Evolutionary conservation across 1,140 invertebrate species (phyloP).

Genomic region (Pygmarrhopalites habei): DNA sequence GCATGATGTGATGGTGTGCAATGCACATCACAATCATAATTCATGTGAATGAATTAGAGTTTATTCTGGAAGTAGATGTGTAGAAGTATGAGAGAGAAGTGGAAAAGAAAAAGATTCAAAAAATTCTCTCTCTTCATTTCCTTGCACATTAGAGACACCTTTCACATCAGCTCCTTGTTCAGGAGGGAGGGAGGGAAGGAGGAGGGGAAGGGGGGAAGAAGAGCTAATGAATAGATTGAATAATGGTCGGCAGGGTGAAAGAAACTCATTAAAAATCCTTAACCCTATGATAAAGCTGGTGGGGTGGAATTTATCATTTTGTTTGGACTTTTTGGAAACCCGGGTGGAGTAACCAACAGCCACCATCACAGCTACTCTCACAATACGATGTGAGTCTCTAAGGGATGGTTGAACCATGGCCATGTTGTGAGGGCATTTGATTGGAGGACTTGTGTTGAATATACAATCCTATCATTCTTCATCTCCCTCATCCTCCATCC

Average conservation of each 20-base stretch:
- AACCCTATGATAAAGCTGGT: slow-evolving; percentile 17
- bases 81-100: background rate
- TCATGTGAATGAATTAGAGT: background rate
- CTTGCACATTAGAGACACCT: background rate
- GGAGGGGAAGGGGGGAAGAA: too few species aligned
- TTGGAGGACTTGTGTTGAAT: background rate
- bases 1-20: too few species aligned
- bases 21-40: too few species aligned
- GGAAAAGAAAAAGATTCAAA: background rate
- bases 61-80: background rate
- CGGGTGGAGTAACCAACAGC: background rate
- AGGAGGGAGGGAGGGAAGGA: too few species aligned
- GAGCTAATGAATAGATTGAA: slow-evolving; percentile 23
- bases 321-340: slow-evolving; percentile 12
- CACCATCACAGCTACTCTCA: background rate
- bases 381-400: background rate
- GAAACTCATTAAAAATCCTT: slow-evolving; percentile 25
- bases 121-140: background rate
- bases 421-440: background rate
- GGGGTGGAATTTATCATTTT: slow-evolving; percentile 23
- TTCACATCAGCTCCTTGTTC: too few species aligned
- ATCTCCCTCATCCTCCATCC: background rate
- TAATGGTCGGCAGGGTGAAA: slow-evolving; percentile 21
- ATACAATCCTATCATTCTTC: background rate
- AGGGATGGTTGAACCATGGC: background rate